Base-by-base conservation (phyloP, 2,888 invertebrate genomes). In the Chalcis sispes region DNA sequence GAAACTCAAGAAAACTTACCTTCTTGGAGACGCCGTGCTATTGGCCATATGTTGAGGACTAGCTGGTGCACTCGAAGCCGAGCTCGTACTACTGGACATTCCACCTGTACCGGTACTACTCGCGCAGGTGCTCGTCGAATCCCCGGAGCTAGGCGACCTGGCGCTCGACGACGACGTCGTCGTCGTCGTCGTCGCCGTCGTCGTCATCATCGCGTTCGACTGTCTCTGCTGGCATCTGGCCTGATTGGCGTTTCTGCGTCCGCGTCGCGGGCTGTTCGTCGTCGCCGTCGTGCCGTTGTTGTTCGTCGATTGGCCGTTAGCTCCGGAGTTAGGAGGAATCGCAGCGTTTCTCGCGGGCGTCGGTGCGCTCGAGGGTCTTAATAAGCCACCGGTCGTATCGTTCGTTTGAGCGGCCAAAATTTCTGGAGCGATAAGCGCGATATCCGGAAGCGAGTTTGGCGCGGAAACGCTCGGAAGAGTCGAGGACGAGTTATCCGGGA, bases 401-500 rank as follows among this genome's bases (percentile, higher is more conserved):
- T 87, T 87, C 0, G 87, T 87, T 48, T 87, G 87, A 0, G 87
- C 88, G 2, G 88, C 87, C 20, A 88, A 78, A 5, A 88, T 84
- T 72, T 88, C 87, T 46, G 86, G 87, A 0, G 87, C 89, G 52
- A 87, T 85, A n/a, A 87, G 74, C 2, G 86, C 85, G 48, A 87
- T 86, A 59, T 87, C 87, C 69, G 86, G 87, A 13, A 87, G 72
- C 1, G 88, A 86, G 74, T 83, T 85, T 18, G 69, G 81, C 72
- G 70, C 54, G 58, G 67, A 7, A 25, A 29, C 23, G n/a, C 59
- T 32, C 18, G 32, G 23, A n/a, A n/a, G n/a, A n/a, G n/a, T n/a
- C n/a, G n/a, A n/a, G n/a, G n/a, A n/a, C n/a, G 42, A 62, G 29
- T 82, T 80, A 5, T 87, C 90, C n/a, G 90, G 90, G 48, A 91